Evolutionary conservation across 2,888 invertebrate genomes (phyloP).

Genomic region (Alcis repandata): DNA sequence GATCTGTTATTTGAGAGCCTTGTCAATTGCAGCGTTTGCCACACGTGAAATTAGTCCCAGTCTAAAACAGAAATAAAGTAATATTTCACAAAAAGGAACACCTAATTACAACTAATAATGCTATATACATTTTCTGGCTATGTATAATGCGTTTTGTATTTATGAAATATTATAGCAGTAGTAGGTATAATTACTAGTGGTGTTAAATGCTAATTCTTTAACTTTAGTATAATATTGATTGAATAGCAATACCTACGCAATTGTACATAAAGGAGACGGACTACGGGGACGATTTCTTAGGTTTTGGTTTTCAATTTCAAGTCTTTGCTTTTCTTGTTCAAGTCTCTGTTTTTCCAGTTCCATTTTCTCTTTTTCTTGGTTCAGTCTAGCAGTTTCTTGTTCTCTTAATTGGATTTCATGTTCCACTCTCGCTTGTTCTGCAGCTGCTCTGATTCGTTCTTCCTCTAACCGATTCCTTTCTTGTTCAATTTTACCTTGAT

Average conservation of each 20-base stretch:
- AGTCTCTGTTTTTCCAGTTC: constrained; percentile 8
- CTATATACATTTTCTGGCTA: too few relatives aligned
- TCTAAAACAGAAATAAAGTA: constrained; percentile 8
- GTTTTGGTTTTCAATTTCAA: constrained; percentile 6
- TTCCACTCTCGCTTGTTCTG: background rate
- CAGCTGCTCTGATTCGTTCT: background rate
- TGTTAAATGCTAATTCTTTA: too few relatives aligned
- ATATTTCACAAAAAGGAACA: background rate
- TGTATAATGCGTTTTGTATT: too few relatives aligned
- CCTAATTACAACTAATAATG: too few relatives aligned
- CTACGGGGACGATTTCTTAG: background rate
- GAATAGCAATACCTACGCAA: constrained; percentile 16
- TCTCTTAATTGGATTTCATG: constrained; percentile 11
- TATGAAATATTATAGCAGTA: too few relatives aligned
- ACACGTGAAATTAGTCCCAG: background rate
- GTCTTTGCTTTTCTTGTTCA: constrained; percentile 9
- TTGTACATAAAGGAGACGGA: background rate
- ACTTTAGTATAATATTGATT: background rate
- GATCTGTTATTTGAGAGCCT: background rate
- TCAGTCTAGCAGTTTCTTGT: constrained; percentile 4
- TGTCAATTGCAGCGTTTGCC: background rate
- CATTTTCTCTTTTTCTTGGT: constrained; percentile 7
- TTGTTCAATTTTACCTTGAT: constrained; percentile 18
- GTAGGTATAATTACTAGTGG: too few relatives aligned
- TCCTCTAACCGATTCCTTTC: constrained; percentile 2